phyloP scores from a whole-genome alignment of 2,113 vertebrate genomes.

The Damaliscus lunatus region DNA sequence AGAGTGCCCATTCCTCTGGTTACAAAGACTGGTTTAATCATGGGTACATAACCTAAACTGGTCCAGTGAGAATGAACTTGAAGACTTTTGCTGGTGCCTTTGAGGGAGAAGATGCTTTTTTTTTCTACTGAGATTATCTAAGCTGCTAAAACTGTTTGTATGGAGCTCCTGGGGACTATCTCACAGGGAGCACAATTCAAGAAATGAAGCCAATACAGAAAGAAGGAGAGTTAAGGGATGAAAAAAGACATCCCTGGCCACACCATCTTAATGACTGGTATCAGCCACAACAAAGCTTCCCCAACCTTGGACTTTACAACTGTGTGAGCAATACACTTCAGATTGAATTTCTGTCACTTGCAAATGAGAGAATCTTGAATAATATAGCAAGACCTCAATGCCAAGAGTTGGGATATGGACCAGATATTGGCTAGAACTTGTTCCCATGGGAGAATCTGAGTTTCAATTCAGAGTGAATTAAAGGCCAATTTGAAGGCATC shows the following conservation, averaged over 20 bases:
- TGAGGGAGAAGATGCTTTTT: neutral
- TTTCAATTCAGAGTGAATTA: neutral
- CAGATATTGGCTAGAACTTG: neutral
- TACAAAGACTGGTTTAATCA: neutral
- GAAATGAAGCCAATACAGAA: neutral
- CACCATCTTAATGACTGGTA: neutral
- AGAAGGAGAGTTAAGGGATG: neutral
- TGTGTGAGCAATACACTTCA: neutral
- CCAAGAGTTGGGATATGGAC: neutral
- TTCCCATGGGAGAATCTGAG: neutral
- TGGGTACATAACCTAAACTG: neutral
- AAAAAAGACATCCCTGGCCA: neutral
- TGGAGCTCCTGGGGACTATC: neutral
- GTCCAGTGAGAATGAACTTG: neutral
- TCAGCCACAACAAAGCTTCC: neutral
- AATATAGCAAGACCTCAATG: neutral
- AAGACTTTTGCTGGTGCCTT: neutral
- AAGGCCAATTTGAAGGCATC: neutral
- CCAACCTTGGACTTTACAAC: neutral
- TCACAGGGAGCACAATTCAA: neutral
- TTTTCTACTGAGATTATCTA: neutral
- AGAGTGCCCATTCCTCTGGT: neutral
- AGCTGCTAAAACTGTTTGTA: neutral
- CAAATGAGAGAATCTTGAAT: neutral
- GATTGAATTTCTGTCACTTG: neutral